Conservation (phyloP, 23 tunicate species). For the Styela clava region DNA sequence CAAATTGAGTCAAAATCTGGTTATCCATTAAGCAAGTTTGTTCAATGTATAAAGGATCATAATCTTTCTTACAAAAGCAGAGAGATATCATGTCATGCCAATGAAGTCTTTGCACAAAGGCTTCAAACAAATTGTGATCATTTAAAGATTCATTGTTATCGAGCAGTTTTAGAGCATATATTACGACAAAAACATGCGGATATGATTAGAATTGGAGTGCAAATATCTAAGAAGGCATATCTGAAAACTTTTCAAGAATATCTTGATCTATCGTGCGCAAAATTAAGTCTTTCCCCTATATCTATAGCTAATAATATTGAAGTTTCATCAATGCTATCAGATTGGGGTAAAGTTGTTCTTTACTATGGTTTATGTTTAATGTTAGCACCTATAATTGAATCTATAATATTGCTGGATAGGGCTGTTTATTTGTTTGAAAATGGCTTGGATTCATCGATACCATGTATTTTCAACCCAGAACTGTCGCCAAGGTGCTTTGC, state of each 20-base stretch:
- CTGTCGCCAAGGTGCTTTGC: constrained; percentile 35
- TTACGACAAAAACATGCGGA: constrained; percentile 43
- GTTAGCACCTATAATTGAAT: constrained; percentile 71
- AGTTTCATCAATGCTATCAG: constrained; percentile 35
- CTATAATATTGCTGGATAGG: constrained; percentile 71
- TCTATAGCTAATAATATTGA: background rate
- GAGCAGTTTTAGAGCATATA: constrained; percentile 60
- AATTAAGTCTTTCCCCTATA: constrained; percentile 27
- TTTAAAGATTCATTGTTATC: constrained; percentile 60
- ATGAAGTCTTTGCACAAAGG: constrained; percentile 32
- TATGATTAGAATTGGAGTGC: constrained; percentile 53
- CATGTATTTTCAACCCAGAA: constrained; percentile 11
- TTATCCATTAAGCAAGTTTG: constrained; percentile 72
- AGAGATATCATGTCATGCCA: constrained; percentile 62
- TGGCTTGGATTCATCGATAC: constrained; percentile 13
- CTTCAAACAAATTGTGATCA: constrained; percentile 3
- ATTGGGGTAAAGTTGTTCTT: constrained; percentile 53
- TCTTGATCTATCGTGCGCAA: constrained; percentile 38
- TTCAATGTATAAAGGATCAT: constrained; percentile 18
- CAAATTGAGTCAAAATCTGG: no score
- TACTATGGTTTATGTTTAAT: constrained; percentile 48
- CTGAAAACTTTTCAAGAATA: constrained; percentile 20
- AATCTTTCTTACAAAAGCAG: constrained; percentile 45
- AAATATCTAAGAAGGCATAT: constrained; percentile 37
- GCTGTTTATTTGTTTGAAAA: constrained; percentile 55